Evolutionary conservation across 2,888 invertebrate species (phyloP).

Genomic region (Lordiphosa fenestrarum): DNA sequence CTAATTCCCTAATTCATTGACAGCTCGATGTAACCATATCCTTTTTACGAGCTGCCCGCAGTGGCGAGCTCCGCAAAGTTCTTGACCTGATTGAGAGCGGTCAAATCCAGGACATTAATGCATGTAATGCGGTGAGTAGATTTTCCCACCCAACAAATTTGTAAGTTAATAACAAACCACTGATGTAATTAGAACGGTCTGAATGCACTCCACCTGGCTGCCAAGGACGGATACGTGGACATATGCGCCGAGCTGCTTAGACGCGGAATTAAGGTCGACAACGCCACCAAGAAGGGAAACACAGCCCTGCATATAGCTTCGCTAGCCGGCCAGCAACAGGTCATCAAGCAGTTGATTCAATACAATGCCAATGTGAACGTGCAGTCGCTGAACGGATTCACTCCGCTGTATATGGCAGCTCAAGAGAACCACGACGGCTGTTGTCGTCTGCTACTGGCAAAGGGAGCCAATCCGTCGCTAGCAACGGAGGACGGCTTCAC

Average conservation of each 20-base stretch:
- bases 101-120: conserved; percentile 96
- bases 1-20: neutral
- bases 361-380: conserved; percentile 97
- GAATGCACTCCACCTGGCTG: conserved; percentile 97
- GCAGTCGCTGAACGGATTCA: conserved; percentile 98
- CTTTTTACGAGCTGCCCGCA: conserved; percentile 97
- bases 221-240: conserved; percentile 97
- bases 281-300: conserved; percentile 98
- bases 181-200: conserved; percentile 90
- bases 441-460: conserved; percentile 93
- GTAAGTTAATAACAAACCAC: neutral
- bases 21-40: conserved; percentile 95
- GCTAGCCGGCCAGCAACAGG: conserved; percentile 96
- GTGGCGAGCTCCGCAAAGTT: conserved; percentile 97
- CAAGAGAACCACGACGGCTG: conserved; percentile 97
- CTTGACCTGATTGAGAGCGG: conserved; percentile 93
- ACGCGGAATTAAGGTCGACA: conserved; percentile 95
- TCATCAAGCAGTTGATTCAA: conserved; percentile 94
- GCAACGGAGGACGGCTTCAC: conserved; percentile 99
- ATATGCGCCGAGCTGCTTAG: conserved; percentile 95
- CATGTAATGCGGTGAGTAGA: conserved; percentile 94
- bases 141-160: neutral
- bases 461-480: conserved; percentile 97
- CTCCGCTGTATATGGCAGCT: conserved; percentile 99
- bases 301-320: conserved; percentile 99